A percentile compares a stretch with the other conserved stretches of the same genome.
Evolutionary conservation across 2,888 invertebrate species (phyloP).

Genomic region (Agonopterix alstromeriana): DNA sequence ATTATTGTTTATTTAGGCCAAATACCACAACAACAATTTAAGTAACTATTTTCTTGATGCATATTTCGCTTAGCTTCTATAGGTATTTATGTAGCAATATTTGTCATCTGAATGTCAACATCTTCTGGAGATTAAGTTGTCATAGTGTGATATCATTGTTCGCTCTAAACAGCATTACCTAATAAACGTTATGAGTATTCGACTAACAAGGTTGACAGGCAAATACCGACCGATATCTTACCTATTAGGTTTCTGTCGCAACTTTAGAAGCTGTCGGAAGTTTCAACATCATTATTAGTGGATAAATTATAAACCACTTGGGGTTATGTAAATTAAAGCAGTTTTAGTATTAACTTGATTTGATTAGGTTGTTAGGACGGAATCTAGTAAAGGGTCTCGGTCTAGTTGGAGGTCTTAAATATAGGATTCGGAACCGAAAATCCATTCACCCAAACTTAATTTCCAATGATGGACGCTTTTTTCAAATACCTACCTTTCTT

Average conservation of each 20-base stretch:
- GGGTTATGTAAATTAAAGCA: slow-evolving; percentile 46
- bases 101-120: slow-evolving; percentile 15
- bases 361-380: slow-evolving; percentile 6
- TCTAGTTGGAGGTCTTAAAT: too few relatives aligned
- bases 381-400: too few relatives aligned
- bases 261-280: slow-evolving; percentile 42
- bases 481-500: too few relatives aligned
- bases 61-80: neutral
- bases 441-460: too few relatives aligned
- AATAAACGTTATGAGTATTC: slow-evolving; percentile 49
- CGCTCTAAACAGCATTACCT: slow-evolving; percentile 44
- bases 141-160: slow-evolving; percentile 20
- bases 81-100: slow-evolving; percentile 14
- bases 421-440: too few relatives aligned
- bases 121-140: slow-evolving; percentile 27
- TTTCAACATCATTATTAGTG: slow-evolving; percentile 54
- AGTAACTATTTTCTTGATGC: neutral
- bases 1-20: slow-evolving; percentile 37
- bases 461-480: too few relatives aligned
- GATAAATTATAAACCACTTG: slow-evolving; percentile 45
- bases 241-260: slow-evolving; percentile 44
- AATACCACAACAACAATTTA: slow-evolving; percentile 16
- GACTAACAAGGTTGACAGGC: slow-evolving; percentile 57
- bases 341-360: slow-evolving; percentile 24
- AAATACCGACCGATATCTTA: slow-evolving; percentile 41